Evolutionary conservation across 2,797 vertebrate genomes (phyloP), one percentile per base, ranked within the genome.

Genomic region (Girardinus metallicus): DNA sequence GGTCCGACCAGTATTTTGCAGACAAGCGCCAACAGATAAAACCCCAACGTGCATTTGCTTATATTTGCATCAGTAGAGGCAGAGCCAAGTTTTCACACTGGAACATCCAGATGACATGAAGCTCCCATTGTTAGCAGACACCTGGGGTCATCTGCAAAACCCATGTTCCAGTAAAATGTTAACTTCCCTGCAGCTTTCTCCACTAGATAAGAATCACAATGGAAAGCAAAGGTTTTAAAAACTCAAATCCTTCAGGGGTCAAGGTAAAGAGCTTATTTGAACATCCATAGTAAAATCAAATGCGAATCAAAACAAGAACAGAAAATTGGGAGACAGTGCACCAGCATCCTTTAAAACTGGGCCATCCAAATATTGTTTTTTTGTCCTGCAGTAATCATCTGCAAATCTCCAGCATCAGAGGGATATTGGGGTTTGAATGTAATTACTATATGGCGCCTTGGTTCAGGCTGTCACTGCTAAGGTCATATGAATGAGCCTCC

Each of bases 401-500:
- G 75, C 80, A 86, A 87, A 92, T 93, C 90, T 93, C 78, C 75
- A 86, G 80, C 86, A 85, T 91, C 91, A 91, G 83, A 81, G 82
- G 82, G 89, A 87, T 88, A 85, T 87, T 86, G 83, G 81, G 89
- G 88, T 88, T 91, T 91, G 90, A 93, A 88, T 92, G 89, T 89
- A 94, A 94, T 94, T 93, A 93, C 88, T 92, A 86, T 85, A 78
- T 86, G 89, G 92, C 81, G 88, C 89, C 89, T 94, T 91, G 91
- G 94, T 93, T 91, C 83, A 86, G 85, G 81, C 91, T 92, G 93
- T 93, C 93, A 92, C 87, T 78, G 89, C 85, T 92, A 90, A 93
- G 91, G 92, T 93, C 92, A 91, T 83, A 92, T 93, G 93, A 95
- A 94, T 93, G 93, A 93, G 89, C 90, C 88, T 93, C 91, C 92